These are phyloP conservation scores for Eupithecia subfuscata DNA, from an alignment of 2,888 invertebrate species.

Conservation along the genomic window DNA sequence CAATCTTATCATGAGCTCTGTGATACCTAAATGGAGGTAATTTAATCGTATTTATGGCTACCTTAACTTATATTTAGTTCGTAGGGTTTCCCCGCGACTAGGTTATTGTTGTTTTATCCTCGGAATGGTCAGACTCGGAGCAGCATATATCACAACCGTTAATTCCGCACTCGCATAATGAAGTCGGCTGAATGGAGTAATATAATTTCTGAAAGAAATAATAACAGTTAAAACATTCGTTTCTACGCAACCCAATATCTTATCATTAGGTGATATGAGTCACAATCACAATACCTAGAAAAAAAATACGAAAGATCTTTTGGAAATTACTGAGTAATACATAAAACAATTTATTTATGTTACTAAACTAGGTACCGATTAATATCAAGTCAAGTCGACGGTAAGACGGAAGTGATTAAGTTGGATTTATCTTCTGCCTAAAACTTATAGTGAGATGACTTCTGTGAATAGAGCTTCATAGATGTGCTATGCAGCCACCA, in stretches of 20 bases:
- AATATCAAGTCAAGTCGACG: too few relatives aligned
- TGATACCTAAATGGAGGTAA: conserved; percentile 20
- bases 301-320: conserved; percentile 25
- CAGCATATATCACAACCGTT: conserved; percentile 88
- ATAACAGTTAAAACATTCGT: conserved; percentile 22
- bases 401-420: conserved; percentile 5
- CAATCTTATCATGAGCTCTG: conserved; percentile 52
- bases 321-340: conserved; percentile 23
- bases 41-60: conserved; percentile 35
- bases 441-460: neutral
- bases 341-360: conserved; percentile 5
- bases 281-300: conserved; percentile 9
- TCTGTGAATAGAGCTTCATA: neutral
- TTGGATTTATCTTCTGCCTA: neutral
- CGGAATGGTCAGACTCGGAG: conserved; percentile 75
- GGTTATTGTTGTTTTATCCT: conserved; percentile 75
- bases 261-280: conserved; percentile 23
- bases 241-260: conserved; percentile 22
- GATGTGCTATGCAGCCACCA: neutral
- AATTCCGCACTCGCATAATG: conserved; percentile 90
- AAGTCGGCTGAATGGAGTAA: conserved; percentile 88
- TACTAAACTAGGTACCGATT: neutral
- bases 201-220: conserved; percentile 87
- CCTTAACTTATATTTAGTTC: conserved; percentile 27
- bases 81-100: conserved; percentile 58